phyloP scores from a whole-genome alignment of 1,140 invertebrate species.

The Diorhabda carinulata region DNA sequence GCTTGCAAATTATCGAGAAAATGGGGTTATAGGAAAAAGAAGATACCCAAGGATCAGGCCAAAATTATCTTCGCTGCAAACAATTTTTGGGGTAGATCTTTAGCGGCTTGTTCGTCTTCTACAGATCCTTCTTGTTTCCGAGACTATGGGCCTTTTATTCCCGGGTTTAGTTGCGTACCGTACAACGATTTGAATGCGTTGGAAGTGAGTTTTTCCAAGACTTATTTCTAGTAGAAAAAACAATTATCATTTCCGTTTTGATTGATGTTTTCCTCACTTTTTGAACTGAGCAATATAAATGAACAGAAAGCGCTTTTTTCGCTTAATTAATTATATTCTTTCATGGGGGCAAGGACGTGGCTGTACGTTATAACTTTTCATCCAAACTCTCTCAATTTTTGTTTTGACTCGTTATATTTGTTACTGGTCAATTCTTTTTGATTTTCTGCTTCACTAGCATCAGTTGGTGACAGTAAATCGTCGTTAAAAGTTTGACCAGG shows the following conservation, averaged over 20 bases:
- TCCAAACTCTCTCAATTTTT: too few relatives aligned
- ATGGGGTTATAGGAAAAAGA: constrained; percentile 93
- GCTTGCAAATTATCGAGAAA: constrained; percentile 90
- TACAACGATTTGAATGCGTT: constrained; percentile 85
- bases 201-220: constrained; percentile 57
- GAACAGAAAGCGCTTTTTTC: too few relatives aligned
- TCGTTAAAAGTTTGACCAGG: too few relatives aligned
- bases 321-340: too few relatives aligned
- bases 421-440: too few relatives aligned
- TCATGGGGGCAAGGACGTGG: too few relatives aligned
- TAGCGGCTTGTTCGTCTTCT: constrained; percentile 90
- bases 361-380: too few relatives aligned
- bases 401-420: too few relatives aligned
- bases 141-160: constrained; percentile 95
- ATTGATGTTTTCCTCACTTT: too few relatives aligned
- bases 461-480: too few relatives aligned
- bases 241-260: not conserved
- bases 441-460: too few relatives aligned
- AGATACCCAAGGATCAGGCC: constrained; percentile 83
- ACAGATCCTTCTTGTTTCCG: constrained; percentile 84
- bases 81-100: constrained; percentile 98
- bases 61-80: constrained; percentile 89
- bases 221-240: not conserved
- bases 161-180: constrained; percentile 81
- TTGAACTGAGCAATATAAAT: too few relatives aligned